A percentile compares a stretch with the other conserved stretches of the same genome.
phyloP scores from a whole-genome alignment of 2,113 vertebrate genomes.

The Drymodes brunneopygia region DNA sequence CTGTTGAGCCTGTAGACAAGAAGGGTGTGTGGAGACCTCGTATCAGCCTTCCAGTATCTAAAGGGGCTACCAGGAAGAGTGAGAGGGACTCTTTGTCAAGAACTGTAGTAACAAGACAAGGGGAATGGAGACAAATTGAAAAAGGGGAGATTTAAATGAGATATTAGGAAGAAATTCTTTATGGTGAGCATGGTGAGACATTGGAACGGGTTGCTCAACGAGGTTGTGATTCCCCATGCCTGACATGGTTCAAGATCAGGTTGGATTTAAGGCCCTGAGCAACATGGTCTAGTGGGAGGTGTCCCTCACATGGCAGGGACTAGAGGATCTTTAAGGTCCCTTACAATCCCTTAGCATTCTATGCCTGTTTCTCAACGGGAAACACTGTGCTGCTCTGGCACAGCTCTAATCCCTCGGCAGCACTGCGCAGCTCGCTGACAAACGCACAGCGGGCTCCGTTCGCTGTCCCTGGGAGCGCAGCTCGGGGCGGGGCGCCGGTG shows the following conservation, averaged over 20 bases:
- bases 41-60: not conserved
- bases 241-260: not conserved
- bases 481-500: too few species aligned
- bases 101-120: not conserved
- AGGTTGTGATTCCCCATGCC: not conserved
- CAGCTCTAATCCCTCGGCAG: not conserved
- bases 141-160: not conserved
- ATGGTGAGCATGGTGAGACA: not conserved
- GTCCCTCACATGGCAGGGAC: not conserved
- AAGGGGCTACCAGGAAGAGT: not conserved
- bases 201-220: not conserved
- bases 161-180: not conserved
- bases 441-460: fast-evolving
- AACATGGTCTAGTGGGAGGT: too few species aligned
- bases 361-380: fast-evolving
- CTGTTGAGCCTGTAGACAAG: not conserved
- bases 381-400: not conserved
- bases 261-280: not conserved
- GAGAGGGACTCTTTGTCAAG: not conserved
- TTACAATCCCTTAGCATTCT: not conserved
- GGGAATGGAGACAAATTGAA: not conserved
- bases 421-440: too few species aligned
- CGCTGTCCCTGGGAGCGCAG: fast-evolving
- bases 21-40: not conserved
- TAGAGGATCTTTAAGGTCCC: not conserved